Conservation (phyloP, 2,113 vertebrate species). For the Silurus meridionalis region DNA sequence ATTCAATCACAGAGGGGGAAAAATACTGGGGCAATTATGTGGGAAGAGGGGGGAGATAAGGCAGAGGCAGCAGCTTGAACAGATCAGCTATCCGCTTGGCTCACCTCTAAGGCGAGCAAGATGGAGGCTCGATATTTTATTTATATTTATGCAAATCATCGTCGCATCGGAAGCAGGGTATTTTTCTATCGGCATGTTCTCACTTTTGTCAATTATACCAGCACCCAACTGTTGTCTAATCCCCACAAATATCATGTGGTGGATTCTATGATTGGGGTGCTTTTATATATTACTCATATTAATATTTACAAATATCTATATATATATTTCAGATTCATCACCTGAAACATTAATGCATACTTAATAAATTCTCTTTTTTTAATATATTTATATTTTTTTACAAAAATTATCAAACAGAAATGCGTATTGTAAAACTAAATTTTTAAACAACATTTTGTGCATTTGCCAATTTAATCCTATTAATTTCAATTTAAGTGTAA, state of each 20-base stretch:
- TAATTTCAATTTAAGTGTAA: not conserved
- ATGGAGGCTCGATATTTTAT: constrained; percentile 33
- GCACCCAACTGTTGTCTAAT: not conserved
- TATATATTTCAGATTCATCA: not conserved
- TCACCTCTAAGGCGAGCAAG: constrained; percentile 27
- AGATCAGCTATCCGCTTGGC: constrained; percentile 27
- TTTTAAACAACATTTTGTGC: not conserved
- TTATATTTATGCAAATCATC: constrained; percentile 31
- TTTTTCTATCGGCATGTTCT: constrained; percentile 17
- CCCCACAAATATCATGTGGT: not conserved
- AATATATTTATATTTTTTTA: too few relatives aligned
- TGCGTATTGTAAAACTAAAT: too few relatives aligned
- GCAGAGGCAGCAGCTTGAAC: constrained; percentile 33
- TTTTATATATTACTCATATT: constrained; percentile 6
- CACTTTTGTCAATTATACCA: not conserved
- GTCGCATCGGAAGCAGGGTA: not conserved
- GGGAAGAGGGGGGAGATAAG: constrained; percentile 37
- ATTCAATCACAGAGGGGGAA: constrained; percentile 51
- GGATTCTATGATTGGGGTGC: not conserved
- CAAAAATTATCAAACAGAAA: too few relatives aligned
- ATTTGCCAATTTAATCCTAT: not conserved
- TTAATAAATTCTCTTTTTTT: too few relatives aligned
- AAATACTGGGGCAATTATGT: constrained; percentile 51
- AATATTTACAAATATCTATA: not conserved
- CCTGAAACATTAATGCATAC: not conserved